Conservation (phyloP, 2,888 invertebrate genomes). For the Ernsta delagoae region DNA sequence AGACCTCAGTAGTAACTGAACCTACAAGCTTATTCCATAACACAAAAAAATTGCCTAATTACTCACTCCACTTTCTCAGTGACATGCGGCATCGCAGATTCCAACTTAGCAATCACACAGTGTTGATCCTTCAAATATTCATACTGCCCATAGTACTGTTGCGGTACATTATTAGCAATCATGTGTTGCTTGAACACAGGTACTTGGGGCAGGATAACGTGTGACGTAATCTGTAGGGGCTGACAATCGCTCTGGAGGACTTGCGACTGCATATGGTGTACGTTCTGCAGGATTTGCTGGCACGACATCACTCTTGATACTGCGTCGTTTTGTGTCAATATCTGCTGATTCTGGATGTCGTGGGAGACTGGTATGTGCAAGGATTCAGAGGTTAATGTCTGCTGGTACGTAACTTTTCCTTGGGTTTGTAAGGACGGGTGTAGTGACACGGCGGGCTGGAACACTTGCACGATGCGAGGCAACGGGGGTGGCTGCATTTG, state of each 20-base stretch:
- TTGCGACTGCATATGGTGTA: slow-evolving; percentile 50
- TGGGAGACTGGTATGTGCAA: slow-evolving; percentile 63
- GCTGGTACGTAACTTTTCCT: slow-evolving; percentile 68
- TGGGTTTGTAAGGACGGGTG: slow-evolving; percentile 63
- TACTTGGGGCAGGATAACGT: slow-evolving; percentile 67
- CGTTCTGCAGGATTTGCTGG: slow-evolving; percentile 62
- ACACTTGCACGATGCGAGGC: slow-evolving; percentile 72
- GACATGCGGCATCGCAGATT: slow-evolving; percentile 52
- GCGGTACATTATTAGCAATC: slow-evolving; percentile 62
- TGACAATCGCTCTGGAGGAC: slow-evolving; percentile 60
- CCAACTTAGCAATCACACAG: slow-evolving; percentile 61
- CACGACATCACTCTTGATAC: slow-evolving; percentile 61
- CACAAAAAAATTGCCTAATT: not conserved
- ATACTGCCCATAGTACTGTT: slow-evolving; percentile 66
- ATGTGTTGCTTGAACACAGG: slow-evolving; percentile 67
- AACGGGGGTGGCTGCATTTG: slow-evolving; percentile 63
- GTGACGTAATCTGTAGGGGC: slow-evolving; percentile 67
- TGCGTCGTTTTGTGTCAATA: slow-evolving; percentile 66
- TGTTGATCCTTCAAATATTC: slow-evolving; percentile 66
- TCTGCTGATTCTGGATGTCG: slow-evolving; percentile 56
- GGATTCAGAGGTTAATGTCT: slow-evolving; percentile 62
- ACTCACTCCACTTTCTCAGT: slow-evolving; percentile 63
- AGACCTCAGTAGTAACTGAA: too few species aligned
- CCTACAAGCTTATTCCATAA: too few species aligned
- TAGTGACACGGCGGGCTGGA: slow-evolving; percentile 62